Evolutionary conservation across 2,113 vertebrate species (phyloP).

Genomic region (Leptosomus discolor): DNA sequence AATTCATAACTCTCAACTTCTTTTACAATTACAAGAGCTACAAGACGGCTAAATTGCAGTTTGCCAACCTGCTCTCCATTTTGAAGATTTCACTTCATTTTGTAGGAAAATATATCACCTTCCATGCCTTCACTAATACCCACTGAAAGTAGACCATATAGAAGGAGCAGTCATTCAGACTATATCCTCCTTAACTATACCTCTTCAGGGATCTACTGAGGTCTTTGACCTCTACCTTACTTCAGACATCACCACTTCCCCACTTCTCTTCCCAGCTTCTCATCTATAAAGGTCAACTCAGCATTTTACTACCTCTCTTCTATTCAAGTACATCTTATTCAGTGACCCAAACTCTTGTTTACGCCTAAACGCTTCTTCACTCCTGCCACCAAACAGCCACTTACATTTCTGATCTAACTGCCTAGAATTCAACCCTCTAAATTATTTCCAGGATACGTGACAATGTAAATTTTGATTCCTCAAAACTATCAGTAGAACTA

Average conservation of each 20-base stretch:
- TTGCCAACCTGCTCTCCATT: neutral
- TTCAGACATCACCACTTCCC: neutral
- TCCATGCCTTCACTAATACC: neutral
- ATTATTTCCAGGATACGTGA: neutral
- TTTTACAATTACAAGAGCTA: neutral
- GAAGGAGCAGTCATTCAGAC: neutral
- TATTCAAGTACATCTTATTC: neutral
- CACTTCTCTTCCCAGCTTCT: neutral
- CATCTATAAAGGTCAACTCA: neutral
- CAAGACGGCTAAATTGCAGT: neutral
- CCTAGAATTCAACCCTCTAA: constrained; percentile 11
- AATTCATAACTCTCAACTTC: neutral
- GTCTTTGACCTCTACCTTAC: neutral
- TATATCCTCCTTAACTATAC: neutral
- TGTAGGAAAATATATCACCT: neutral
- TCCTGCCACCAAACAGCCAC: neutral
- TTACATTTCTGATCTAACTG: constrained; percentile 6
- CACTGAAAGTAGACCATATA: accelerated
- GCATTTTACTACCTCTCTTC: neutral
- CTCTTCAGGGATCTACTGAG: neutral
- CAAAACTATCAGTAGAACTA: neutral
- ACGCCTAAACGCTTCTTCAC: neutral
- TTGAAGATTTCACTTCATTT: neutral
- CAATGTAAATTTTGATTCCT: neutral
- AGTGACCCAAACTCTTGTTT: neutral